Evolutionary conservation across 2,888 invertebrate species (phyloP), one percentile per base, ranked within the genome.

Genomic region (Dinocampus coccinellae): DNA sequence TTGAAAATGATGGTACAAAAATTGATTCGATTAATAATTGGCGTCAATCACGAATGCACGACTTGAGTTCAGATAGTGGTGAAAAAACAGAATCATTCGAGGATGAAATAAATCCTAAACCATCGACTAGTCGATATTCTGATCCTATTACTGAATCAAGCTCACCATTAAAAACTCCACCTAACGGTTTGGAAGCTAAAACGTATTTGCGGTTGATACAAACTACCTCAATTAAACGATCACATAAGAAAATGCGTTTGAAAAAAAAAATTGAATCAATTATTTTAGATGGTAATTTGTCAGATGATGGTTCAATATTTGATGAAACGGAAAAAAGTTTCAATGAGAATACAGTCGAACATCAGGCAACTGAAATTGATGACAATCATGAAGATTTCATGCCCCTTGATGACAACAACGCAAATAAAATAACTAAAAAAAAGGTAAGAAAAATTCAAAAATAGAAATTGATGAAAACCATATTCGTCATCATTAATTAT

Each of bases 281-380:
- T 20, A 24, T 73, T 39, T 24, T 70, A 3, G 76, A 80, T 71
- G 68, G 74, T 52, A 75, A 79, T 22, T 64, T 83, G 26, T 85
- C 85, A 3, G 82, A 85, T 52, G 84, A 84, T 71, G 84, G 85
- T 24, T 85, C 84, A 3, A 79, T 85, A 72, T 85, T 85, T 67
- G 82, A 79, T 6, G 82, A 81, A 1, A 77, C 78, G 13, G 81
- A 83, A 0, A 77, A 74, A 73, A 65, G 72, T 53, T 67, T 72
- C 57, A 33, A 73, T 7, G 73, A 69, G 13, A 34, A 52, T 24
- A 52, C 60, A 2, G 33, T 20, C n/a, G 66, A 62, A n/a, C 4
- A 52, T 16, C 52, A 13, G 34, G 70, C 57, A n/a, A 65, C 60
- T 39, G 34, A 52, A 9, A 70, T 52, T 29, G 26, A 62, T 24